A percentile compares a stretch with the other conserved stretches of the same genome.
These are phyloP conservation scores for Lytechinus pictus DNA, from an alignment of 35 echinoderm and acorn worm genomes.

Conservation along the genomic window DNA sequence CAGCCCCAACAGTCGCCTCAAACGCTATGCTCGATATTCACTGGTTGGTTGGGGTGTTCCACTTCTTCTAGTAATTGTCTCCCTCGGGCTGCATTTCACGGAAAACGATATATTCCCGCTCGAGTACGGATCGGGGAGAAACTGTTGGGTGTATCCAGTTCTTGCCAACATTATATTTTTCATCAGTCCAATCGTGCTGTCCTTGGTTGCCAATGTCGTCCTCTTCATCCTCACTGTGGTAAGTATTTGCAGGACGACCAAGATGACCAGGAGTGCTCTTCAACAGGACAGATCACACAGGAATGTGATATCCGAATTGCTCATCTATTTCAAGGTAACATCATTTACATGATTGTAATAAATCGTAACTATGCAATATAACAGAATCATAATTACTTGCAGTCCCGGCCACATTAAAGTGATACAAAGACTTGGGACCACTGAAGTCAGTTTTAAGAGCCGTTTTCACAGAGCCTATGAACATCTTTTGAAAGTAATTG, in stretches of 20 bases:
- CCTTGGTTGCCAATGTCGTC: neutral
- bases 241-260: neutral
- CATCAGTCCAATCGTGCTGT: neutral
- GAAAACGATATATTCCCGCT: slow-evolving; percentile 7
- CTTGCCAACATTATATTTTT: neutral
- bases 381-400: too few species aligned
- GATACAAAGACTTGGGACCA: too few species aligned
- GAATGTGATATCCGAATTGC: neutral
- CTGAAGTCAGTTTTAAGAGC: too few species aligned
- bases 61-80: neutral
- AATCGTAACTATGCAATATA: too few species aligned
- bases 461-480: too few species aligned
- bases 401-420: too few species aligned
- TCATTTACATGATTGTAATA: too few species aligned
- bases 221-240: neutral
- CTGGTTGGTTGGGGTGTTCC: neutral
- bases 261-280: neutral
- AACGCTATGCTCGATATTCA: neutral
- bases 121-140: slow-evolving; percentile 17
- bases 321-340: slow-evolving; percentile 7
- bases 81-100: slow-evolving; percentile 6
- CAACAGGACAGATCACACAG: neutral
- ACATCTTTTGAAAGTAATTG: too few species aligned
- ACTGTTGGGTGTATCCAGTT: slow-evolving; percentile 36
- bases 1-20: neutral